A percentile compares a stretch with the other conserved stretches of the same genome.
These are phyloP conservation scores for Pterostichus niger DNA, from an alignment of 2,888 invertebrate species.

Conservation along the genomic window DNA sequence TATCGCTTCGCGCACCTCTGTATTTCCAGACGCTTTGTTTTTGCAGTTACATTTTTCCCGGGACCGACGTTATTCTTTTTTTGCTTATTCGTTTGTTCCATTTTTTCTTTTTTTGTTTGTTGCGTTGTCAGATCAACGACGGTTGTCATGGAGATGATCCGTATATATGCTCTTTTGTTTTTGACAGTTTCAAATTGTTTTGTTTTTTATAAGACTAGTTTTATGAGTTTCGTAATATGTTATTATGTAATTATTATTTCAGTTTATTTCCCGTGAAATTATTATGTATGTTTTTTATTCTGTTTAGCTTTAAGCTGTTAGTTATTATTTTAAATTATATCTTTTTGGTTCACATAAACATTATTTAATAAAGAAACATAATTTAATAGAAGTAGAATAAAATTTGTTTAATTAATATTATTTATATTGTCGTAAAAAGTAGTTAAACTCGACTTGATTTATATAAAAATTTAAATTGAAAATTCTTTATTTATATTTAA, in stretches of 20 bases:
- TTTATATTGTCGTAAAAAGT: background rate
- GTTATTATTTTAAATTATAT: slow-evolving; percentile 16
- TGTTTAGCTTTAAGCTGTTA: background rate
- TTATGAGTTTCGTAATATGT: slow-evolving; percentile 44
- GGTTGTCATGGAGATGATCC: slow-evolving; percentile 58
- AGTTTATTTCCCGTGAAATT: slow-evolving; percentile 28
- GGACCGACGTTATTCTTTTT: slow-evolving; percentile 50
- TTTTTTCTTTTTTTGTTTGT: slow-evolving; percentile 55
- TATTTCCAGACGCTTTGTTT: slow-evolving; percentile 54
- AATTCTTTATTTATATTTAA: background rate
- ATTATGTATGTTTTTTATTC: background rate
- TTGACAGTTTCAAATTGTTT: slow-evolving; percentile 54
- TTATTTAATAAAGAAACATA: background rate
- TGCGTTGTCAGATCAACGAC: slow-evolving; percentile 51
- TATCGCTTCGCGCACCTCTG: slow-evolving; percentile 50
- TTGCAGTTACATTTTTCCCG: slow-evolving; percentile 54
- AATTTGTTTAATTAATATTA: background rate
- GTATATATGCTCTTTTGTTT: slow-evolving; percentile 45
- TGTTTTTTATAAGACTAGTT: background rate
- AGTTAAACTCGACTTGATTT: background rate
- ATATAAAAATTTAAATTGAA: background rate
- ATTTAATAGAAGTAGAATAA: background rate
- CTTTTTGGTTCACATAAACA: background rate
- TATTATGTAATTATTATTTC: slow-evolving; percentile 51
- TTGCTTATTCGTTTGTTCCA: slow-evolving; percentile 57